Percentiles rank a stretch among this genome's conserved stretches.
Evolutionary conservation across 2,113 vertebrate genomes (phyloP).

Genomic region (Notothenia coriiceps): DNA sequence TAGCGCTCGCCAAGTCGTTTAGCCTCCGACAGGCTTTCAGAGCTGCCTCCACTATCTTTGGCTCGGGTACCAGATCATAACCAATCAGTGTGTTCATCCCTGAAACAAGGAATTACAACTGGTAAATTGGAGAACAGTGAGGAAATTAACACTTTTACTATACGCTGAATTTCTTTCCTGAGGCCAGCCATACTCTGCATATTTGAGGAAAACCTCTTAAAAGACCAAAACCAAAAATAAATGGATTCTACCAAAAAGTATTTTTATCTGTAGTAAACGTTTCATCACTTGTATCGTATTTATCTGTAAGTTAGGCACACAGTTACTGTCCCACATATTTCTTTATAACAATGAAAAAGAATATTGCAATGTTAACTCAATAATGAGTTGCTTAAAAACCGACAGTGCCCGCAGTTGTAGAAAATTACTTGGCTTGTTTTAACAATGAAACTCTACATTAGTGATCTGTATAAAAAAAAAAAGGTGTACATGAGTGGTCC

Average conservation of each 20-base stretch:
- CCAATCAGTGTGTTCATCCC: constrained; percentile 95
- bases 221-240: neutral
- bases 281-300: neutral
- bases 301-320: no score
- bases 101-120: constrained; percentile 64
- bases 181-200: neutral
- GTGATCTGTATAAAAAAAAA: no score
- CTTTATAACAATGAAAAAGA: neutral
- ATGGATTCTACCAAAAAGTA: neutral
- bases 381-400: no score
- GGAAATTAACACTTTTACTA: neutral
- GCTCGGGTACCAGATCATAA: constrained; percentile 98
- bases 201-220: neutral
- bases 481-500: no score
- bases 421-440: no score
- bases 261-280: neutral
- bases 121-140: neutral
- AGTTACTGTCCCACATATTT: neutral
- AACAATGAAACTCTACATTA: no score
- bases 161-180: neutral
- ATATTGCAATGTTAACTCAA: no score
- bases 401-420: no score
- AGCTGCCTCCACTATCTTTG: constrained; percentile 97
- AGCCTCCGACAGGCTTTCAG: constrained; percentile 94
- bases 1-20: constrained; percentile 94